Percentiles rank a stretch among this genome's conserved stretches.
Evolutionary conservation across 2,797 vertebrate genomes (phyloP).

Genomic region (Enteromius anoplus): DNA sequence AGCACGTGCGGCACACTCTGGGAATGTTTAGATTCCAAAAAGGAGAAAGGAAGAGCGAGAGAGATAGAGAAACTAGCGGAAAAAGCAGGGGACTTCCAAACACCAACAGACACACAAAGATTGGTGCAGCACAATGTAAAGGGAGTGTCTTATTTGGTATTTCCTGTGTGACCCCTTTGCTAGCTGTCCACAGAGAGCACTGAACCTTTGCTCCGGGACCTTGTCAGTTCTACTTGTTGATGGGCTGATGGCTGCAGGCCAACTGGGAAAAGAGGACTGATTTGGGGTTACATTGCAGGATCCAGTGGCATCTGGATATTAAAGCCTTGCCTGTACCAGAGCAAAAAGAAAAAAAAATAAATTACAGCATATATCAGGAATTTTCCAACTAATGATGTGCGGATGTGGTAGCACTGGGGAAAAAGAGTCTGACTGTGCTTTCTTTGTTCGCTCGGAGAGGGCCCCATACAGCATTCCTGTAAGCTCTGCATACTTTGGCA

Average conservation of each 20-base stretch:
- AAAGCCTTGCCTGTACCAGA: constrained; percentile 87
- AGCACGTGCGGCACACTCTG: constrained; percentile 89
- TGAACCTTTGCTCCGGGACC: constrained; percentile 63
- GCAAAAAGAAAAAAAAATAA: constrained; percentile 80
- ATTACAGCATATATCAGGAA: constrained; percentile 99
- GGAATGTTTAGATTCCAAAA: constrained; percentile 88
- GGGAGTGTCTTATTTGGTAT: constrained; percentile 85
- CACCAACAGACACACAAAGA: constrained; percentile 68
- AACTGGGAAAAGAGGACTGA: constrained; percentile 78
- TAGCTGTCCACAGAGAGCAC: constrained; percentile 79
- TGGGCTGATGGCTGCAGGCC: constrained; percentile 78
- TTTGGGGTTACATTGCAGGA: constrained; percentile 49
- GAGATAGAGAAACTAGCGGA: constrained; percentile 76
- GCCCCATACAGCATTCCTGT: constrained; percentile 97
- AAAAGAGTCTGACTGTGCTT: constrained; percentile 98
- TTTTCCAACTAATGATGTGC: constrained; percentile 99
- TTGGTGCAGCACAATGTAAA: constrained; percentile 79
- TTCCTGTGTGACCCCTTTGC: constrained; percentile 81
- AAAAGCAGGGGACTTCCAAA: constrained; percentile 58
- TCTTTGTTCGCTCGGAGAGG: constrained; percentile 97
- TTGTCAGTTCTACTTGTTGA: constrained; percentile 84
- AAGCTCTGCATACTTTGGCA: constrained; percentile 98
- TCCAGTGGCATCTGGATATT: constrained; percentile 90
- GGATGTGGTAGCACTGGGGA: constrained; percentile 97
- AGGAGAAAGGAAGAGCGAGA: constrained; percentile 83